Conservation (phyloP, 2,888 invertebrate species). For the Epinotia bilunana region DNA sequence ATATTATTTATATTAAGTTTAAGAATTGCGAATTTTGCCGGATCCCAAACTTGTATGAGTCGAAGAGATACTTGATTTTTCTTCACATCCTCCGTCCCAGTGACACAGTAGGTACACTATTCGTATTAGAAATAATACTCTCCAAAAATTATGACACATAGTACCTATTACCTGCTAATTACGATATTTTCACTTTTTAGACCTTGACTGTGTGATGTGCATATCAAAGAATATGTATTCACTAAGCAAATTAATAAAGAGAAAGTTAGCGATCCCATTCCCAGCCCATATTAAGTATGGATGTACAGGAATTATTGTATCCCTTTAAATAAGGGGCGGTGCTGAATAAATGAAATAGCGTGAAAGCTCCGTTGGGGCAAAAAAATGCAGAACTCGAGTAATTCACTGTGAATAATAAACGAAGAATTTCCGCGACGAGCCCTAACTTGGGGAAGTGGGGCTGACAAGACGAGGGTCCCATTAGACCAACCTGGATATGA, state of each 20-base stretch:
- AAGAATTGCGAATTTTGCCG: too few species aligned
- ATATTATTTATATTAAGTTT: background rate
- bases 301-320: slow-evolving; percentile 62
- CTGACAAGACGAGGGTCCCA: slow-evolving; percentile 56
- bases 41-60: background rate
- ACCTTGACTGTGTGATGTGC: slow-evolving; percentile 28
- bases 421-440: slow-evolving; percentile 64
- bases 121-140: background rate
- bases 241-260: slow-evolving; percentile 46
- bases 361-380: slow-evolving; percentile 67
- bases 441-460: slow-evolving; percentile 59
- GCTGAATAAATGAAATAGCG: slow-evolving; percentile 75
- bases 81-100: too few species aligned
- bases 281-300: slow-evolving; percentile 54
- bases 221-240: slow-evolving; percentile 34
- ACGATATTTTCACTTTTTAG: slow-evolving; percentile 16
- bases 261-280: slow-evolving; percentile 49
- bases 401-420: slow-evolving; percentile 80
- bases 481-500: slow-evolving; percentile 61
- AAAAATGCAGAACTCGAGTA: slow-evolving; percentile 71
- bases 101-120: background rate
- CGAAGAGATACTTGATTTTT: background rate
- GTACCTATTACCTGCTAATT: background rate
- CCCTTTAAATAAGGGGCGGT: slow-evolving; percentile 63
- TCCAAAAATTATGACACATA: background rate